A percentile compares a stretch with the other conserved stretches of the same genome.
Conservation (phyloP, 53 echinoderm and acorn worm genomes). For the Crossaster papposus region DNA sequence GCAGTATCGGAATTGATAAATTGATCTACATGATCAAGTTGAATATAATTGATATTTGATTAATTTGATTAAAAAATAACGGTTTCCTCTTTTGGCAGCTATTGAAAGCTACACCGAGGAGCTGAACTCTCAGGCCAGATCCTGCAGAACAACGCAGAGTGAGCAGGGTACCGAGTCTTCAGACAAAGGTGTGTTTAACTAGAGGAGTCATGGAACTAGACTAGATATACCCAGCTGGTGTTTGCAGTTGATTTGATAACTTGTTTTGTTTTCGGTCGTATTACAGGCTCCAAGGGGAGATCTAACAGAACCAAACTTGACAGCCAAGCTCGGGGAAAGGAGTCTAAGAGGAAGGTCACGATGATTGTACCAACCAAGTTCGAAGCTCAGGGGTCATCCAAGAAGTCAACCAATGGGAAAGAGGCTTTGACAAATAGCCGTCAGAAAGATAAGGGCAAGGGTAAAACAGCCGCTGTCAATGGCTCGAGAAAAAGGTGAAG, state of each 20-base stretch:
- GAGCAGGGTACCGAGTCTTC: constrained; percentile 46
- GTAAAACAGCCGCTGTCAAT: constrained; percentile 29
- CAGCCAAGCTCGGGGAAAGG: constrained; percentile 8
- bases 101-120: constrained; percentile 71
- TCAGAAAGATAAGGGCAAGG: constrained; percentile 37
- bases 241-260: neutral
- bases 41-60: neutral
- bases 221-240: neutral
- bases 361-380: constrained; percentile 66
- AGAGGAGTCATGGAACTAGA: neutral
- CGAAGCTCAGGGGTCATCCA: constrained; percentile 66
- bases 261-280: neutral
- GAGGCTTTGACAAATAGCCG: constrained; percentile 35
- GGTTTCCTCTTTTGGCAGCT: constrained; percentile 45
- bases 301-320: constrained; percentile 54
- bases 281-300: constrained; percentile 63
- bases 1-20: too few species aligned
- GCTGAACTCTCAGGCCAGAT: constrained; percentile 23
- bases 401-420: constrained; percentile 41
- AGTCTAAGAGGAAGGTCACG: constrained; percentile 69
- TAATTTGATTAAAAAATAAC: too few species aligned
- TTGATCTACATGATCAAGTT: too few species aligned
- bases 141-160: constrained; percentile 34
- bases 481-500: constrained; percentile 42
- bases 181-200: constrained; percentile 27